Percentiles rank a stretch among this genome's conserved stretches.
Evolutionary conservation across 2,888 invertebrate genomes (phyloP).

Genomic region (Cartodere bifasciata): DNA sequence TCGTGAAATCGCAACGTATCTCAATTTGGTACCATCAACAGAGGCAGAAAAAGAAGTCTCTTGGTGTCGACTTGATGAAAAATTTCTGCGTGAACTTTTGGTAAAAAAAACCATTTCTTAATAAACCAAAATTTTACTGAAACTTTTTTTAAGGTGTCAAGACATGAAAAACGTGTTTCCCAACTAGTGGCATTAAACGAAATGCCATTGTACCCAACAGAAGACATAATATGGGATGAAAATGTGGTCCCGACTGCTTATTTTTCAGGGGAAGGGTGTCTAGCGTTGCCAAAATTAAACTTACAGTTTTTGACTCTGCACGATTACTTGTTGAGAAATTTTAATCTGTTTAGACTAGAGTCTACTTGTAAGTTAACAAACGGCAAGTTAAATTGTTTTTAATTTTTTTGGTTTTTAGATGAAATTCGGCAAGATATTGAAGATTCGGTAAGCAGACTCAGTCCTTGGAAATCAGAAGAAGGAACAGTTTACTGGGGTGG

Average conservation of each 20-base stretch:
- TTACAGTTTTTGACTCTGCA: constrained; percentile 96
- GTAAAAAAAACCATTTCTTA: no score
- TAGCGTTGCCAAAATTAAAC: constrained; percentile 95
- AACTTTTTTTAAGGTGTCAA: constrained; percentile 45
- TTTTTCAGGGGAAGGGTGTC: constrained; percentile 88
- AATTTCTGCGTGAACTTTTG: constrained; percentile 75
- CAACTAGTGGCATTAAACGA: constrained; percentile 91
- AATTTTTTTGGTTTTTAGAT: constrained; percentile 45
- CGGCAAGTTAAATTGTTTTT: constrained; percentile 2
- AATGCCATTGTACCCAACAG: constrained; percentile 97
- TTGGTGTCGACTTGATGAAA: constrained; percentile 69
- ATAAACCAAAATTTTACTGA: not conserved
- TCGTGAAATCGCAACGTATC: constrained; percentile 71
- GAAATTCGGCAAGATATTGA: constrained; percentile 98
- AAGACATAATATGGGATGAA: constrained; percentile 97
- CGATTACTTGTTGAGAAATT: constrained; percentile 94
- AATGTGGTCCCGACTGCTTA: constrained; percentile 97
- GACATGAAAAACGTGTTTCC: constrained; percentile 80
- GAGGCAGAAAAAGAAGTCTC: constrained; percentile 53
- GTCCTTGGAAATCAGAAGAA: constrained; percentile 90
- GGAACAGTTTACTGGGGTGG: constrained; percentile 83
- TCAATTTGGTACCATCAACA: constrained; percentile 71
- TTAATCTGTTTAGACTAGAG: constrained; percentile 92
- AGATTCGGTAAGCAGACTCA: constrained; percentile 86
- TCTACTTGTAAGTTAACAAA: constrained; percentile 72